Evolutionary conservation across 1,140 invertebrate genomes (phyloP), one percentile per base, ranked within the genome.

Genomic region (Lysiphlebus fabarum): DNA sequence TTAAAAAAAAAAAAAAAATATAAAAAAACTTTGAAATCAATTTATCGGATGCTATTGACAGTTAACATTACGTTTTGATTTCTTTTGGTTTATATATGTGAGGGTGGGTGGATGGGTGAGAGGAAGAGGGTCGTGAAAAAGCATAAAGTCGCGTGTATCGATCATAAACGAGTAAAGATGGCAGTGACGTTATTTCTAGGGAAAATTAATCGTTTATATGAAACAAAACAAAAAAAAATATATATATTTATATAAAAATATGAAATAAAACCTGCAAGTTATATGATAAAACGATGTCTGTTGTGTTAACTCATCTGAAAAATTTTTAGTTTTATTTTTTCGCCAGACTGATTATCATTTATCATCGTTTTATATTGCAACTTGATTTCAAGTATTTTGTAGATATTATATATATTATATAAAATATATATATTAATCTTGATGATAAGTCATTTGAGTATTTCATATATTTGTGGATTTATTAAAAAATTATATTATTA

Each of bases 201-300:
- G 62, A 71, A 61, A 65, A 76, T 76, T 74, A 74, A 76, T 76
- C 70, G 73, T 69, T 69, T 60, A 47, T n/a, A 7, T 9, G 40
- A 41, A 41, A 41, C 17, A 26, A 26, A 26, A 26, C 1, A 11
- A 49, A 33, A 33, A 33, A n/a, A n/a, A n/a, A n/a, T n/a, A n/a
- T n/a, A n/a, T n/a, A n/a, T n/a, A 51, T 51, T 34, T n/a, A 9
- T 51, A 38, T 38, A 51, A 26, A 26, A 26, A 26, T 26, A 26
- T 26, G 17, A 4, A 26, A 26, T 26, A 26, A 26, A 26, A 26
- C 2, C 17, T 26, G 17, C 12, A 6, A 34, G 36, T 33, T 33
- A 33, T 14, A 51, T 40, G 34, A 38, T 37, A 51, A n/a, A 51
- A 51, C 38, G 11, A 38, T 51, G 49, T 51, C 49, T 37, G 49